phyloP scores from a whole-genome alignment of 2,888 invertebrate species.

The Elegia similella region DNA sequence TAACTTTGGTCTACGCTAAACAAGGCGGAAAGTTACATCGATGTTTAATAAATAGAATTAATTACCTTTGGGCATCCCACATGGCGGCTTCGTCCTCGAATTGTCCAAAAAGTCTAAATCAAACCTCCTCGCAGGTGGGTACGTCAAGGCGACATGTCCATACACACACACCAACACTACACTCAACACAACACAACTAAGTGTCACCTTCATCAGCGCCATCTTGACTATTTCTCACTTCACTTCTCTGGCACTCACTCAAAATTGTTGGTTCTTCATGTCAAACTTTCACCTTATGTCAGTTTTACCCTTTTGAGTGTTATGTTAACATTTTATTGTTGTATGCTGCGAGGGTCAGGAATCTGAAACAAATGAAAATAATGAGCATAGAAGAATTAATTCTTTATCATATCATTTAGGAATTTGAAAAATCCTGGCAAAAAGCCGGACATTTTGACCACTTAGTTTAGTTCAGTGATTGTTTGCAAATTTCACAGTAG shows the following conservation, averaged over 20 bases:
- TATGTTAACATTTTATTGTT: slow-evolving; percentile 1
- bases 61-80: slow-evolving; percentile 97
- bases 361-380: slow-evolving; percentile 12
- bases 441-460: too few species aligned
- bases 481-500: too few species aligned
- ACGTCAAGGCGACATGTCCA: slow-evolving; percentile 93
- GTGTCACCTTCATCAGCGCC: slow-evolving; percentile 48
- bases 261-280: slow-evolving; percentile 7
- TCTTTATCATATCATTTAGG: too few species aligned
- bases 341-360: neutral
- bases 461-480: too few species aligned
- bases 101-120: slow-evolving; percentile 97
- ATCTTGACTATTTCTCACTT: slow-evolving; percentile 27
- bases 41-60: neutral
- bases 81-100: slow-evolving; percentile 93
- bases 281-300: slow-evolving; percentile 4
- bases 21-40: too few species aligned
- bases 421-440: too few species aligned
- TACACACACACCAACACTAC: slow-evolving; percentile 42
- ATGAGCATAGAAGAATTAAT: neutral
- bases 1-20: too few species aligned
- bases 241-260: slow-evolving; percentile 4
- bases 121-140: slow-evolving; percentile 93
- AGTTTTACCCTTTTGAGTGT: neutral
- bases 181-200: slow-evolving; percentile 48